These are phyloP conservation scores for Bujurquina vittata DNA, from an alignment of 2,113 vertebrate genomes.

Conservation along the genomic window DNA sequence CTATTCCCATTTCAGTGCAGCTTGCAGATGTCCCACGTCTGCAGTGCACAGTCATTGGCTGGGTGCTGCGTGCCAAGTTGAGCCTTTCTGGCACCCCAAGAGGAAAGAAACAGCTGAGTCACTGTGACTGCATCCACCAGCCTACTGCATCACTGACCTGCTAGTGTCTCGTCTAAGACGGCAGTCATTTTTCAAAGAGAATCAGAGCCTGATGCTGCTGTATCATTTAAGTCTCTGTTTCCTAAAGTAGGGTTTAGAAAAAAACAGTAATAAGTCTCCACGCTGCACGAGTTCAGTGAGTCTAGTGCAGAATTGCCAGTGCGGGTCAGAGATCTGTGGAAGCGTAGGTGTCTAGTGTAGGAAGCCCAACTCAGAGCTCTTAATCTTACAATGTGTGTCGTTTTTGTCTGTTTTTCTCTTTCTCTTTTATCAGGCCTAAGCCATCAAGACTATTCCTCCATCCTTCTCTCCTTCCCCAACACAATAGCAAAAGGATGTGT, in stretches of 20 bases:
- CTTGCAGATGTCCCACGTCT: slow-evolving; percentile 53
- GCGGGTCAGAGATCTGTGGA: not conserved
- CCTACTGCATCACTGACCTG: slow-evolving; percentile 36
- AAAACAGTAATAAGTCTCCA: not conserved
- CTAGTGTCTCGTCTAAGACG: not conserved
- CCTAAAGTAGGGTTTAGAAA: not conserved
- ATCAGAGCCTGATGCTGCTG: not conserved
- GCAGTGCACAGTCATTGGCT: slow-evolving; percentile 61
- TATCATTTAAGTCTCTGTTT: not conserved
- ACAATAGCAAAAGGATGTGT: slow-evolving; percentile 84
- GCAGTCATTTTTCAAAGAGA: slow-evolving; percentile 2
- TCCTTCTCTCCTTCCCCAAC: slow-evolving; percentile 79
- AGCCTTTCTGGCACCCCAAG: slow-evolving; percentile 17
- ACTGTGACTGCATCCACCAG: slow-evolving; percentile 51
- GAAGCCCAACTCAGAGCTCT: slow-evolving; percentile 47
- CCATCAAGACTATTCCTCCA: slow-evolving; percentile 84
- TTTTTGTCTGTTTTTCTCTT: slow-evolving; percentile 72
- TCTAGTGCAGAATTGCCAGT: not conserved
- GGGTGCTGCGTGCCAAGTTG: slow-evolving; percentile 37
- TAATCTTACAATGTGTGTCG: slow-evolving; percentile 74
- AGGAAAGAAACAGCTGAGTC: slow-evolving; percentile 68
- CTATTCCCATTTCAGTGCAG: slow-evolving; percentile 22
- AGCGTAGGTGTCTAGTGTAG: slow-evolving; percentile 15
- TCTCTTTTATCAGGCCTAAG: slow-evolving; percentile 89
- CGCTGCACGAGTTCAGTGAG: not conserved